Base-by-base conservation (phyloP, 2,888 invertebrate genomes). In the Morinoia aosen region DNA sequence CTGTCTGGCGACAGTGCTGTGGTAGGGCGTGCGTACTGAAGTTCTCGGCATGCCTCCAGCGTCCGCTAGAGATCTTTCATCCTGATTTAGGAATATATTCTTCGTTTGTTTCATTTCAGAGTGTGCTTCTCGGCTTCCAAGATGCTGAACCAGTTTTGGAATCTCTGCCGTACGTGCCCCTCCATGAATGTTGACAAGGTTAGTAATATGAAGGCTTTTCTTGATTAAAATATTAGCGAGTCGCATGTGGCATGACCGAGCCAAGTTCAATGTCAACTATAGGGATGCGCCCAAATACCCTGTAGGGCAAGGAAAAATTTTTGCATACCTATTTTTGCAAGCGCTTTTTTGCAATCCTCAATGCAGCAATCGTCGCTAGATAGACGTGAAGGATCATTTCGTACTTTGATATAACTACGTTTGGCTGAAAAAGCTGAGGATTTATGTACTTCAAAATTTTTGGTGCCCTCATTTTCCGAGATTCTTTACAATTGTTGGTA, bases 71-170 rank as follows among this genome's bases (percentile, higher is more conserved):
- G 57, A 33, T 93, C 57, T n/a, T 33, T 33, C 57, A 33, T 57
- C 58, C n/a, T 93, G 57, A 93, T 93, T 93, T 56, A 93, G 57
- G 56, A 33, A 93, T 48, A 93, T 58, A 93, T 93, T 90, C 10
- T 39, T 40, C 48, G 14, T 90, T 90, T 40, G 19, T 93, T 93
- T 93, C 25, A 57, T 93, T 93, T 93, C 93, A 93, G 93, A 57
- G 25, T 25, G 57, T 48, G 25, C 48, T 19, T 16, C n/a, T 57
- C 33, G 48, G 19, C 93, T 48, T 39, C n/a, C 95, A 40, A 95
- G 56, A 99, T 99, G 99, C 99, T 99, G 98, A 99, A 99, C 98
- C 99, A 99, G 98, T 99, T 99, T 98, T 99, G 99, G 99, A 99
- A 99, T 98, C 98, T 99, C 98, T 99, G 99, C 98, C 98, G 99